Conservation (phyloP, 2,797 vertebrate genomes). For the Bufotes viridis region DNA sequence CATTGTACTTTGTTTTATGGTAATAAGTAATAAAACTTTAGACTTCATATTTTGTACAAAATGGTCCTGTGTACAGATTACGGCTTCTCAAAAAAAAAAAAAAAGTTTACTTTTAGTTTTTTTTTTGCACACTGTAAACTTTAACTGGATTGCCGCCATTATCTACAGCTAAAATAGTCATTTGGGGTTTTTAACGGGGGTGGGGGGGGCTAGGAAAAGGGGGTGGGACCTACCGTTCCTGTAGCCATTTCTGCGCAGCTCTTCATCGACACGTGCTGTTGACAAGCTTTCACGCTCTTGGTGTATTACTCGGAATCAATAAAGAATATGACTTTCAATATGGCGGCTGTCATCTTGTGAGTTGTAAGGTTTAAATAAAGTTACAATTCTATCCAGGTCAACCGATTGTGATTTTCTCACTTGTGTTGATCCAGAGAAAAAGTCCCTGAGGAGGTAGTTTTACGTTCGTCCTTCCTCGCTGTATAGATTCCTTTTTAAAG, state of each 20-base stretch:
- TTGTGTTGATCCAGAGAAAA: neutral
- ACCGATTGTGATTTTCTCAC: neutral
- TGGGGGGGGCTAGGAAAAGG: neutral
- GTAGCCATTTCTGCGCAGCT: constrained; percentile 83
- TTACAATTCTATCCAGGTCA: neutral
- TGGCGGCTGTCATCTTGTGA: constrained; percentile 15
- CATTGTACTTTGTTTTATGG: constrained; percentile 98
- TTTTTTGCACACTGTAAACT: neutral
- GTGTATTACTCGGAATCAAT: constrained; percentile 94
- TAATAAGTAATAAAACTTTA: constrained; percentile 95
- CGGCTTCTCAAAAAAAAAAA: constrained; percentile 67
- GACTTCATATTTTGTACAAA: constrained; percentile 99
- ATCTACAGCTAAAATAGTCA: neutral
- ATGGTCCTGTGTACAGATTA: constrained; percentile 97
- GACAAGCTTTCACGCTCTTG: constrained; percentile 81
- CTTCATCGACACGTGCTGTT: constrained; percentile 84
- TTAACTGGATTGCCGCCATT: neutral
- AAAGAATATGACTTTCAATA: constrained; percentile 80
- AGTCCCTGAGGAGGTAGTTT: neutral
- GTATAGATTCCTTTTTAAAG: neutral
- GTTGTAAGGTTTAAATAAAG: neutral
- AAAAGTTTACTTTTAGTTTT: neutral
- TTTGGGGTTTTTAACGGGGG: neutral
- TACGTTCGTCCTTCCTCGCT: neutral
- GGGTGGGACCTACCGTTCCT: constrained; percentile 70